A percentile compares a stretch with the other conserved stretches of the same genome.
phyloP scores from a whole-genome alignment of 2,113 vertebrate genomes.

The Anser brachyrhynchus region DNA sequence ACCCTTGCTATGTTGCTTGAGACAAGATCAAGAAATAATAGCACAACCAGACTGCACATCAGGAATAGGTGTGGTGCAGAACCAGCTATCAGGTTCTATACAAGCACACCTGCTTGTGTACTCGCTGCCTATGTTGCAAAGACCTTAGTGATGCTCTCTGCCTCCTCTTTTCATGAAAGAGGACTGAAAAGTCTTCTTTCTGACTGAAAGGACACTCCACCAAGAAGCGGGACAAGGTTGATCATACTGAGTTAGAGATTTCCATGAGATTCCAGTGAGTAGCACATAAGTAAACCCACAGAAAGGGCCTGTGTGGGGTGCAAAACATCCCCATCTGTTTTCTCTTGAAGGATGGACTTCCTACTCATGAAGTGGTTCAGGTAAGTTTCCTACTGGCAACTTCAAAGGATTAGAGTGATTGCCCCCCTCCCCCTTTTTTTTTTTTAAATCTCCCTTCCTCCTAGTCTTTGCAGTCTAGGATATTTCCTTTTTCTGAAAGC shows the following conservation, averaged over 20 bases:
- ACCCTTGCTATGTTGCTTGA: neutral
- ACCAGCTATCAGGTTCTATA: neutral
- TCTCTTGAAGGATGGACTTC: neutral
- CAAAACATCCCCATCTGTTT: neutral
- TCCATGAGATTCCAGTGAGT: neutral
- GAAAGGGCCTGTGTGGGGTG: fast-evolving
- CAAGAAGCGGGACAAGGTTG: neutral
- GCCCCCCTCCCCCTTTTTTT: too few relatives aligned
- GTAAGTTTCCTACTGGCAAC: neutral
- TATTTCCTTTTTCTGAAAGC: neutral
- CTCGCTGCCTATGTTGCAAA: neutral
- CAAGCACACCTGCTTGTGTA: neutral
- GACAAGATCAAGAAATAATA: neutral
- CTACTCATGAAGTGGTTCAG: neutral
- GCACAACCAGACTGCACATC: too few relatives aligned
- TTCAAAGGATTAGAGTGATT: neutral
- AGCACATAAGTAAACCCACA: neutral
- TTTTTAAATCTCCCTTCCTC: neutral
- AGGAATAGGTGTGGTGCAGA: neutral
- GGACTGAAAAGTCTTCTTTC: neutral
- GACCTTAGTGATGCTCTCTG: neutral
- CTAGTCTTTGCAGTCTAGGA: neutral
- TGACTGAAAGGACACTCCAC: neutral
- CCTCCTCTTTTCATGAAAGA: neutral
- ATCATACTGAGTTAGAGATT: neutral